These are phyloP conservation scores for Nasonovia ribisnigri DNA, from an alignment of 2,888 invertebrate genomes.

Conservation along the genomic window DNA sequence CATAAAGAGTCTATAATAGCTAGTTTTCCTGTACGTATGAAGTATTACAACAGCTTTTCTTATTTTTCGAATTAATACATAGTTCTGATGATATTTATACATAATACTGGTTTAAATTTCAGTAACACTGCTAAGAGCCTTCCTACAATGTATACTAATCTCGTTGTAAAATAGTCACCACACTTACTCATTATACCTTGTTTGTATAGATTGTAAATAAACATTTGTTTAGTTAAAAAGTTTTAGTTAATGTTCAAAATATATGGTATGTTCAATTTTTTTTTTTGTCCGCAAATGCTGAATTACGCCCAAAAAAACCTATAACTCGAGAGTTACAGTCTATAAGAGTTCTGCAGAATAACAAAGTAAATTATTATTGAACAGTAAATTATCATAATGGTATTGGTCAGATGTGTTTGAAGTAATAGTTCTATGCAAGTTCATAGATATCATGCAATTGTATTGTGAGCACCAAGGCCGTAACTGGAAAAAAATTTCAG, in stretches of 20 bases:
- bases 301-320: not conserved
- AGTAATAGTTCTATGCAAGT: not conserved
- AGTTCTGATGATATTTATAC: not conserved
- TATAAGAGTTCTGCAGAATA: not conserved
- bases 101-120: not conserved
- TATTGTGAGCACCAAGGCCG: no score
- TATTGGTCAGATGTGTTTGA: not conserved
- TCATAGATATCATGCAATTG: not conserved
- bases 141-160: no score
- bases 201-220: no score
- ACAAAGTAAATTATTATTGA: not conserved
- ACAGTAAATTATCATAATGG: not conserved
- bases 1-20: not conserved
- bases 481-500: no score
- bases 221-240: no score
- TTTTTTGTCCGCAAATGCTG: not conserved
- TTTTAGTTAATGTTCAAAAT: not conserved
- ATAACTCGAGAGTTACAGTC: not conserved
- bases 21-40: not conserved
- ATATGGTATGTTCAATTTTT: not conserved
- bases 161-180: no score
- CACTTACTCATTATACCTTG: no score
- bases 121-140: no score
- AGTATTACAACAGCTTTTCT: not conserved
- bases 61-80: not conserved